Evolutionary conservation across 2,113 vertebrate genomes (phyloP).

Genomic region (Dasyornis broadbenti): DNA sequence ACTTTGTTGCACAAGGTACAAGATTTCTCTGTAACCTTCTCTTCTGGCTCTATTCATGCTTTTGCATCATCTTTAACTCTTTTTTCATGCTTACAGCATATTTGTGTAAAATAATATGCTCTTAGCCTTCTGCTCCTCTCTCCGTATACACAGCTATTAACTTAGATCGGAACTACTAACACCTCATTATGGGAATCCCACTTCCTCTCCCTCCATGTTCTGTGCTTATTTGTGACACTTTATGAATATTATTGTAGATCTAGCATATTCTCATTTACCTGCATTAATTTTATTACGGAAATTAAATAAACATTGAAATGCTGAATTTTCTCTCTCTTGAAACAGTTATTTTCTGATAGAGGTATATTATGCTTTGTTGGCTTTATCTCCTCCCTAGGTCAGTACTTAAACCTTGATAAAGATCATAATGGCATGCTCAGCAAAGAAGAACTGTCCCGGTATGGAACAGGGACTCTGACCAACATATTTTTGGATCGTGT

Average conservation of each 20-base stretch:
- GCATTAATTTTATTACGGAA: neutral
- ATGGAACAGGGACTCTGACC: slow-evolving; percentile 94
- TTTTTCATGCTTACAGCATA: neutral
- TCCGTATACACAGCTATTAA: neutral
- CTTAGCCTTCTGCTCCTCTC: neutral
- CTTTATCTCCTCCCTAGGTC: slow-evolving; percentile 72
- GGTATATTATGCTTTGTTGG: neutral
- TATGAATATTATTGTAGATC: neutral
- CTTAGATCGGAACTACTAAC: neutral
- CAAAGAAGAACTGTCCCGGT: slow-evolving; percentile 96
- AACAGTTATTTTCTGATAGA: neutral
- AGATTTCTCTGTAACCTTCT: neutral
- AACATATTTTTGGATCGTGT: slow-evolving; percentile 93
- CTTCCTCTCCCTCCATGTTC: neutral
- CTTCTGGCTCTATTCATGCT: neutral
- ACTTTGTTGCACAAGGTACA: neutral
- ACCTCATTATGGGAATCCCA: fast-evolving
- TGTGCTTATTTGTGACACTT: neutral
- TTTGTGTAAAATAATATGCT: neutral
- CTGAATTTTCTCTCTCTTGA: neutral
- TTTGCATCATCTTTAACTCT: neutral
- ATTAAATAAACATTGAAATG: neutral
- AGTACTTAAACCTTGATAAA: slow-evolving; percentile 96
- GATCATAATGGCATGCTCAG: slow-evolving; percentile 99
- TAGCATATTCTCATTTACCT: neutral